Conservation (phyloP, 2,888 invertebrate species). For the Lacanobia wlatinum region DNA sequence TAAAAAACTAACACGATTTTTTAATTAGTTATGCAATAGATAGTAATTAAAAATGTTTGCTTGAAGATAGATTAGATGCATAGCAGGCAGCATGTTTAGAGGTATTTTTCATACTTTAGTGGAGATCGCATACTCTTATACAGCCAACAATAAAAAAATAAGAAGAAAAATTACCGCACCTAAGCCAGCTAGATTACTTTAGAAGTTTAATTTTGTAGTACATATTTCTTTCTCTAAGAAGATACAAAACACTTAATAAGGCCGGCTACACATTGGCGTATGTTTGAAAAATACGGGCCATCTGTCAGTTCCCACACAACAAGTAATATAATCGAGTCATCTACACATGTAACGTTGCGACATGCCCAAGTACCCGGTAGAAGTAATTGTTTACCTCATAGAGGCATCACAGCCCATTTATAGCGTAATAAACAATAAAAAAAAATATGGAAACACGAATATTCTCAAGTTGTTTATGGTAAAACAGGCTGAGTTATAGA, state of each 20-base stretch:
- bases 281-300: not conserved
- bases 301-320: constrained; percentile 21
- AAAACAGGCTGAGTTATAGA: not conserved
- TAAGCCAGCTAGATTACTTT: not conserved
- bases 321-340: constrained; percentile 12
- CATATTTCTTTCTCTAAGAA: too few species aligned
- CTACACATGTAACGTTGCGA: constrained; percentile 23
- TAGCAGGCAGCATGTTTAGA: not conserved
- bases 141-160: not conserved
- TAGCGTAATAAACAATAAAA: constrained; percentile 21
- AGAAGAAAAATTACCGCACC: not conserved
- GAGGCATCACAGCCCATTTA: constrained; percentile 35
- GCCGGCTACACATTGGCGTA: not conserved
- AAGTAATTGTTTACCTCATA: constrained; percentile 42
- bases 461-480: constrained; percentile 20
- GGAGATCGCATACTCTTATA: not conserved
- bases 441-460: constrained; percentile 25
- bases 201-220: not conserved
- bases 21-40: too few species aligned
- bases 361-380: constrained; percentile 4
- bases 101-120: not conserved
- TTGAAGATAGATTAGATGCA: not conserved
- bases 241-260: not conserved
- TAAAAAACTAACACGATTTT: too few species aligned
- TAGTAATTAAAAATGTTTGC: too few species aligned